Conservation (phyloP, 1,140 invertebrate species). For the Potamilus streckersoni region DNA sequence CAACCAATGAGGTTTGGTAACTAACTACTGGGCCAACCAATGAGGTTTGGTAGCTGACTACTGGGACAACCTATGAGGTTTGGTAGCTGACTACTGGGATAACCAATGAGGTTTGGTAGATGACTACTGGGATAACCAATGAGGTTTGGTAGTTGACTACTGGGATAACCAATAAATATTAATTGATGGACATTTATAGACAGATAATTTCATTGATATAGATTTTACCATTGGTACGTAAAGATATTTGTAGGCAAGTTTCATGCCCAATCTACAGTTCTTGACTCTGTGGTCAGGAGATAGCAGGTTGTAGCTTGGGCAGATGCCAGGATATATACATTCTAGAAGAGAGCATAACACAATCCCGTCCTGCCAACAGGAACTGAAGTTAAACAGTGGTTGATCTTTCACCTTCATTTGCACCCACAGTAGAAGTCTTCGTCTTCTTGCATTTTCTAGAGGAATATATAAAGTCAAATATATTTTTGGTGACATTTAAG, state of each 20-base stretch:
- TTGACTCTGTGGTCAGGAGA: constrained; percentile 60
- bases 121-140: too few species aligned
- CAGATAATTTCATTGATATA: not conserved
- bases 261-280: constrained; percentile 65
- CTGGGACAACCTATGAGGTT: too few species aligned
- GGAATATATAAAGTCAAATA: too few species aligned
- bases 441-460: not conserved
- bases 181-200: not conserved
- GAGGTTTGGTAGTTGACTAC: too few species aligned
- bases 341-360: constrained; percentile 65
- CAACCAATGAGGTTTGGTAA: too few species aligned
- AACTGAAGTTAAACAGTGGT: constrained; percentile 53
- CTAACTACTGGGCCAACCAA: too few species aligned
- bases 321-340: constrained; percentile 61
- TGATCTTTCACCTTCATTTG: constrained; percentile 21
- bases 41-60: too few species aligned
- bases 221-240: constrained; percentile 56
- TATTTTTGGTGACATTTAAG: too few species aligned
- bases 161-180: not conserved
- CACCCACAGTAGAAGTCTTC: constrained; percentile 23
- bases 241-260: constrained; percentile 59
- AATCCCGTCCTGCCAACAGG: constrained; percentile 65
- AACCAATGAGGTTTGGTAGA: too few species aligned
- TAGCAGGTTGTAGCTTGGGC: constrained; percentile 62
- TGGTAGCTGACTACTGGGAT: too few species aligned